Evolutionary conservation across 2,113 vertebrate genomes (phyloP), one percentile per base, ranked within the genome.

Genomic region (Microtus pennsylvanicus): DNA sequence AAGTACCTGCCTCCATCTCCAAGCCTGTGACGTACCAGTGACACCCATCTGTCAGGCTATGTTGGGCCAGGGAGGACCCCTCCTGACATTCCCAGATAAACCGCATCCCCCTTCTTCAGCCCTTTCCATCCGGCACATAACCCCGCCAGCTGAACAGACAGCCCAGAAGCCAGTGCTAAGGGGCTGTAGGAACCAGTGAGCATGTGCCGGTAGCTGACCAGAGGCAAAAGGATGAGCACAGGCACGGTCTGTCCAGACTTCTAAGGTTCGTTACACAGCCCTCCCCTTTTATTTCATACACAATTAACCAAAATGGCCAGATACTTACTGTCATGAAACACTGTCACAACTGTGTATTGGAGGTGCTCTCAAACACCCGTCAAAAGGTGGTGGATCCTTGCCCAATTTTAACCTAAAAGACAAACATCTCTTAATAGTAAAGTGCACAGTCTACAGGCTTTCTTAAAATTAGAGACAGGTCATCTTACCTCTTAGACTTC

Each of bases 321-420:
- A 87, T 69, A 97, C 95, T 97, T 89, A 98, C 97, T 52, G 90
- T 98, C 95, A 96, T 83, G 90, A 96, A 97, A 93, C 17, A 92
- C 81, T 63, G 69, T 50, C 89, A 92, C 86, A 96, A 92, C 13
- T 3, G 81, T 80, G 88, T 45, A 69, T 70, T 67, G 61, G 77
- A 33, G 72, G 85, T 61, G 50, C n/a, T 95, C 58, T 65, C 52
- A 76, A 87, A 78, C 50, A 95, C 88, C 94, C 35, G 50, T 80
- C 87, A 38, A 61, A 83, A 33, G 26, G 77, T 55, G 72, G 55
- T 86, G 69, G 65, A 82, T 91, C 55, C 45, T 63, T 61, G 65
- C 42, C 85, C 93, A 70, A 83, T 74, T 70, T 88, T 90, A 94
- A 72, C 94, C 97, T 98, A 89, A 69, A 96, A 97, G 82, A 95